Percentiles rank a stretch among this genome's conserved stretches.
phyloP scores from a whole-genome alignment of 2,797 vertebrate species.

The Sebastes oblongus region DNA sequence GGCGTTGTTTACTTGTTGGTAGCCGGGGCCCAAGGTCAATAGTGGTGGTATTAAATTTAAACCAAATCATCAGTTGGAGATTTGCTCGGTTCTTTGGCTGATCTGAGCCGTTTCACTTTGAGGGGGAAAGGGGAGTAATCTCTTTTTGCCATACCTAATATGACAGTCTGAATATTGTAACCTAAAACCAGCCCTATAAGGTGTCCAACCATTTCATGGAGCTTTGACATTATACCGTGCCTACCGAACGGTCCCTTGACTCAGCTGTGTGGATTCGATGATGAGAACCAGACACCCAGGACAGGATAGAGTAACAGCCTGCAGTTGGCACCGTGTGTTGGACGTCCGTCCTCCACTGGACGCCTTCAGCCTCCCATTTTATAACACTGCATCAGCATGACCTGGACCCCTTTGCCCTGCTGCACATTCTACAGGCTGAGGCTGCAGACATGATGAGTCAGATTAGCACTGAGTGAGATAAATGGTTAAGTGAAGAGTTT shows the following conservation, averaged over 20 bases:
- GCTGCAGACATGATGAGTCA: neutral
- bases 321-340: constrained; percentile 36
- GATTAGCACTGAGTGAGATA: neutral
- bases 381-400: constrained; percentile 11
- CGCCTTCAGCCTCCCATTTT: neutral
- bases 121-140: accelerated
- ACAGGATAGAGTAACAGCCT: constrained; percentile 55
- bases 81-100: neutral
- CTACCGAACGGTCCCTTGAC: neutral
- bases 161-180: neutral
- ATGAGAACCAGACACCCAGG: constrained; percentile 43
- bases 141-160: neutral
- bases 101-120: neutral
- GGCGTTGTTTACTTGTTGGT: neutral
- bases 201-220: neutral
- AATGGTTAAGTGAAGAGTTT: neutral
- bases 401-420: neutral
- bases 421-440: constrained; percentile 4
- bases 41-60: neutral
- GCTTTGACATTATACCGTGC: neutral
- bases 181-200: neutral
- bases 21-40: too few species aligned
- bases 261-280: neutral
- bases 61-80: neutral
- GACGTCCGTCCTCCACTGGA: constrained; percentile 8